Evolutionary conservation across 37 sponge, comb jelly and placozoan genomes (phyloP).

Genomic region (Haliclona indistincta): DNA sequence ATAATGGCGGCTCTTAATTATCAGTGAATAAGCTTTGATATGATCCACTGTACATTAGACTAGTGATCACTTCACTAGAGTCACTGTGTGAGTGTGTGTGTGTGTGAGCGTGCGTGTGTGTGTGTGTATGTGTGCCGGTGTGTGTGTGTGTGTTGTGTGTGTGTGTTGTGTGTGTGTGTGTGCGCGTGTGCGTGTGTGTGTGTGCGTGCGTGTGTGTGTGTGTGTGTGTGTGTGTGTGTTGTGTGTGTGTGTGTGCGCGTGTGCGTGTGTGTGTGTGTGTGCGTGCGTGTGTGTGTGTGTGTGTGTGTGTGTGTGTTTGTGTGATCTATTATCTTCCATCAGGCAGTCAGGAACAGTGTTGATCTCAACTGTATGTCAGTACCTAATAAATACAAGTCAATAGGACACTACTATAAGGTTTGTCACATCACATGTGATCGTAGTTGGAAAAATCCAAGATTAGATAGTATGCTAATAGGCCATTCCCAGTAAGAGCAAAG

Average conservation of each 20-base stretch:
- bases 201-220: slow-evolving; percentile 11
- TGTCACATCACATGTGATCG: too few relatives aligned
- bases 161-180: neutral
- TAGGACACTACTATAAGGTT: slow-evolving; percentile 86
- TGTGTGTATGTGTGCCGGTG: neutral
- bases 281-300: slow-evolving; percentile 8
- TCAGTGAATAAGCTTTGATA: too few relatives aligned
- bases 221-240: slow-evolving; percentile 8
- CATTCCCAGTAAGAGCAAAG: too few relatives aligned
- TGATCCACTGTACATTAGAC: too few relatives aligned
- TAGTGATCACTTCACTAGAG: neutral
- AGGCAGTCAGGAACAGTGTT: slow-evolving; percentile 85
- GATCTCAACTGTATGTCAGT: slow-evolving; percentile 90
- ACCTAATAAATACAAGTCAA: slow-evolving; percentile 85
- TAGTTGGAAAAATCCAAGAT: too few relatives aligned
- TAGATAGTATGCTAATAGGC: too few relatives aligned
- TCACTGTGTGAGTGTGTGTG: neutral
- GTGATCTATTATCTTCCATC: neutral
- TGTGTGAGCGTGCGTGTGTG: neutral
- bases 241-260: neutral
- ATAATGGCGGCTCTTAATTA: too few relatives aligned
- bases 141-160: neutral
- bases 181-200: slow-evolving; percentile 6
- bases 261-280: neutral
- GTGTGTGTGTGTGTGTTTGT: slow-evolving; percentile 16